Percentiles rank a stretch among this genome's conserved stretches.
Conservation (phyloP, 2,113 vertebrate genomes). For the Lepus timidus region DNA sequence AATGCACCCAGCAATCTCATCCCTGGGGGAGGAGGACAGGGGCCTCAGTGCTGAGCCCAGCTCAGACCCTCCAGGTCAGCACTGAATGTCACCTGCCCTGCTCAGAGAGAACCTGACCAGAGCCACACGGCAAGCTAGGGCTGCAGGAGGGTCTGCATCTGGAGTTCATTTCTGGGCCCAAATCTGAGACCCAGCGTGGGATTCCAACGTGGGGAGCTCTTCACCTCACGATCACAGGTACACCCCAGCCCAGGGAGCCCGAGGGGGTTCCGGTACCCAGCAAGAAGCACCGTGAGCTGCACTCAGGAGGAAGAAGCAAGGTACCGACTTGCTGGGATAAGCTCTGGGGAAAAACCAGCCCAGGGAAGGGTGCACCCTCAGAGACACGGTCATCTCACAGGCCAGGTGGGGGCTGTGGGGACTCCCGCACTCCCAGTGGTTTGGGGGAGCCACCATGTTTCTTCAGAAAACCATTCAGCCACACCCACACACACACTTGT, state of each 20-base stretch:
- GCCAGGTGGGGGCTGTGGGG: neutral
- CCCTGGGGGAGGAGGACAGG: constrained; percentile 84
- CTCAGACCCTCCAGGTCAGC: neutral
- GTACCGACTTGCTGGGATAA: neutral
- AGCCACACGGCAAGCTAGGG: neutral
- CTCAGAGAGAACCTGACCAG: neutral
- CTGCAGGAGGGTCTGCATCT: no score
- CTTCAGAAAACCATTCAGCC: neutral
- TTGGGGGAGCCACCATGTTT: neutral
- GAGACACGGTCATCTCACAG: neutral
- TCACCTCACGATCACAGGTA: neutral
- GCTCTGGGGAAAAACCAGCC: neutral
- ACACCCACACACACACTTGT: neutral
- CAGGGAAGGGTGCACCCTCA: neutral
- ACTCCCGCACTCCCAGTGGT: neutral
- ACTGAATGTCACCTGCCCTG: neutral
- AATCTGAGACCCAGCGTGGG: neutral
- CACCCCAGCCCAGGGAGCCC: neutral
- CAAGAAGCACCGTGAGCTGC: neutral
- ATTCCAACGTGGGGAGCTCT: neutral
- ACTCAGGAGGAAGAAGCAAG: neutral
- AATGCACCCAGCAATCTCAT: constrained; percentile 96
- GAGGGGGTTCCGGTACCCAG: neutral
- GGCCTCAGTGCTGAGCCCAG: neutral
- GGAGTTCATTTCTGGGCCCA: neutral